Evolutionary conservation across 2,888 invertebrate genomes (phyloP).

Genomic region (Eubasilissa splendida): DNA sequence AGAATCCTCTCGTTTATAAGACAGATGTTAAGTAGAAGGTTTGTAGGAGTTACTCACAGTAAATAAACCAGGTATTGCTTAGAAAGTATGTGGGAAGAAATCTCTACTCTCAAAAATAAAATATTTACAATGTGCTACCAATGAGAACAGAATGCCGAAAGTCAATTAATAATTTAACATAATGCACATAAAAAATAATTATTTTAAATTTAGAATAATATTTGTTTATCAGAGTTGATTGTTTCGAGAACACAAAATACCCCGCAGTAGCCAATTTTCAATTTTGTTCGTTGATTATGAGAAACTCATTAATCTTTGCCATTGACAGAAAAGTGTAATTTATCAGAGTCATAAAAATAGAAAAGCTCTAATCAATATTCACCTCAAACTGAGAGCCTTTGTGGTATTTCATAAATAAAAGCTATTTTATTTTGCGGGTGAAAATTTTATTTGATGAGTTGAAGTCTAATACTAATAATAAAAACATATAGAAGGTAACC

Average conservation of each 20-base stretch:
- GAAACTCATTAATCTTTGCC: slow-evolving; percentile 50
- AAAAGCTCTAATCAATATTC: slow-evolving; percentile 36
- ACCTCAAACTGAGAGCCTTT: slow-evolving; percentile 40
- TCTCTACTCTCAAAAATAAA: too few species aligned
- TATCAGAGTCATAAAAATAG: slow-evolving; percentile 49
- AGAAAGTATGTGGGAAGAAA: too few species aligned
- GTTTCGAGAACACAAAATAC: slow-evolving; percentile 3
- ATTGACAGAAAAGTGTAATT: slow-evolving; percentile 50
- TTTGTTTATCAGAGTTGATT: background rate
- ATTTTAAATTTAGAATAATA: too few species aligned
- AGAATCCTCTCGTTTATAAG: too few species aligned
- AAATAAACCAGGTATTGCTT: too few species aligned
- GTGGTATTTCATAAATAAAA: slow-evolving; percentile 35
- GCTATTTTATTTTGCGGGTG: slow-evolving; percentile 24
- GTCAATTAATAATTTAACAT: too few species aligned
- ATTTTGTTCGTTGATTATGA: slow-evolving; percentile 44
- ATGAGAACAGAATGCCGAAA: too few species aligned
- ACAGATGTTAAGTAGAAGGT: too few species aligned
- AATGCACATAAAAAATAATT: too few species aligned
- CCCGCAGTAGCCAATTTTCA: slow-evolving; percentile 30
- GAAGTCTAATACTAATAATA: background rate
- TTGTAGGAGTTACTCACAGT: too few species aligned
- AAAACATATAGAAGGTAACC: background rate
- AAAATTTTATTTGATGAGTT: slow-evolving; percentile 2
- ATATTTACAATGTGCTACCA: too few species aligned